Percentiles rank a stretch among this genome's conserved stretches.
Evolutionary conservation across 2,797 vertebrate genomes (phyloP).

Genomic region (Danio kyathit): DNA sequence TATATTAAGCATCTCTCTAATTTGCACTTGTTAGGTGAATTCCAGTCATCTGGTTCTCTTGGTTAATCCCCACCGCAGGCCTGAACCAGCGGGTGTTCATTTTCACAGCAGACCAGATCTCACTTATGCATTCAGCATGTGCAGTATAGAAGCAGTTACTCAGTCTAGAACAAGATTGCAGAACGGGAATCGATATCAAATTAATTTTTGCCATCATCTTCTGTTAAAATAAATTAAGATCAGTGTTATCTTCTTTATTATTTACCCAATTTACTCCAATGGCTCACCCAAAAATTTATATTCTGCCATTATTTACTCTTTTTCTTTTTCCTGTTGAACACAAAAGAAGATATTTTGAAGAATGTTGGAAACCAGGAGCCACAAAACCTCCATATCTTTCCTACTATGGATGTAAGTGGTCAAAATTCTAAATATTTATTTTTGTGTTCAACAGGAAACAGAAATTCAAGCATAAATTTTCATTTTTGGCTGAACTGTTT

Average conservation of each 20-base stretch:
- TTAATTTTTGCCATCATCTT: not conserved
- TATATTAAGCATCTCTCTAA: constrained; percentile 31
- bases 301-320: too few relatives aligned
- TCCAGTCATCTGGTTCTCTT: constrained; percentile 51
- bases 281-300: too few relatives aligned
- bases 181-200: constrained; percentile 18
- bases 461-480: too few relatives aligned
- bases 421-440: too few relatives aligned
- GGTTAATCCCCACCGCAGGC: constrained; percentile 75
- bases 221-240: not conserved
- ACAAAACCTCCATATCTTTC: too few relatives aligned
- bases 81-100: constrained; percentile 73
- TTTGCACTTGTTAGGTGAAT: constrained; percentile 58
- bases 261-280: too few relatives aligned
- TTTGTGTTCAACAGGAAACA: too few relatives aligned
- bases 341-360: too few relatives aligned
- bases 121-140: constrained; percentile 60
- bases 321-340: too few relatives aligned
- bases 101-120: constrained; percentile 62
- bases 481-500: too few relatives aligned
- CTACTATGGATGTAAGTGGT: too few relatives aligned
- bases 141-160: not conserved
- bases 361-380: too few relatives aligned
- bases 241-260: not conserved
- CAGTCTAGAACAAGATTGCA: constrained; percentile 25